phyloP scores from a whole-genome alignment of 2,888 invertebrate genomes.

The Polydesmus complanatus region DNA sequence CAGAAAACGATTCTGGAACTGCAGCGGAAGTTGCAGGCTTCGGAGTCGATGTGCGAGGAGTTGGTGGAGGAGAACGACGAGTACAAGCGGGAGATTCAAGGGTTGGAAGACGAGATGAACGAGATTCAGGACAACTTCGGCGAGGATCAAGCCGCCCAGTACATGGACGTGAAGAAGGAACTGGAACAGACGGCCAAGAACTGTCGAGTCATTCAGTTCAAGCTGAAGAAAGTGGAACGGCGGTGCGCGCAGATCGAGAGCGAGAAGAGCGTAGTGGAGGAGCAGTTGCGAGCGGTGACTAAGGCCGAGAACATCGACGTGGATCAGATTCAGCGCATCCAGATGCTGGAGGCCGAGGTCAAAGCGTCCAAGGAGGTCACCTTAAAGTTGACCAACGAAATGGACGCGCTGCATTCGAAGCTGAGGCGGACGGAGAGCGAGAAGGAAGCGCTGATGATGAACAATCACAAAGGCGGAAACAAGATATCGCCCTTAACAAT shows the following conservation, averaged over 20 bases:
- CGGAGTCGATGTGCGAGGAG: constrained; percentile 83
- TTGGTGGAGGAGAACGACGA: constrained; percentile 92
- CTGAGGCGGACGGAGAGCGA: constrained; percentile 28
- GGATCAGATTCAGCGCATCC: constrained; percentile 40
- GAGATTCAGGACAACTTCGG: constrained; percentile 96
- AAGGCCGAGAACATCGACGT: constrained; percentile 24
- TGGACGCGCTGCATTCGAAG: constrained; percentile 50
- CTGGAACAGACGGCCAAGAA: constrained; percentile 94
- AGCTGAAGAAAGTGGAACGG: constrained; percentile 88
- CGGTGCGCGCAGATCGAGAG: constrained; percentile 58
- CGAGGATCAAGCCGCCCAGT: constrained; percentile 95
- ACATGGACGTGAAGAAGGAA: constrained; percentile 82
- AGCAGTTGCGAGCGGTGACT: constrained; percentile 29
- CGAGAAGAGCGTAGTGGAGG: constrained; percentile 55
- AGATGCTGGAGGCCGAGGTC: constrained; percentile 74
- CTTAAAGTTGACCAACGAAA: constrained; percentile 48
- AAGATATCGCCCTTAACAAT: background rate
- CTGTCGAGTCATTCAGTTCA: constrained; percentile 94
- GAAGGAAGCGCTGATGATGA: constrained; percentile 10
- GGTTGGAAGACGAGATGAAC: constrained; percentile 93
- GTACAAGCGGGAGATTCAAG: constrained; percentile 79
- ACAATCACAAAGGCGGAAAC: background rate
- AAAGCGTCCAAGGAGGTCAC: constrained; percentile 57
- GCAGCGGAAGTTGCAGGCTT: constrained; percentile 67
- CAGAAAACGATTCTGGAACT: constrained; percentile 49